Conservation (phyloP, 2,797 vertebrate species). For the Myiothlypis chrysogaster region DNA sequence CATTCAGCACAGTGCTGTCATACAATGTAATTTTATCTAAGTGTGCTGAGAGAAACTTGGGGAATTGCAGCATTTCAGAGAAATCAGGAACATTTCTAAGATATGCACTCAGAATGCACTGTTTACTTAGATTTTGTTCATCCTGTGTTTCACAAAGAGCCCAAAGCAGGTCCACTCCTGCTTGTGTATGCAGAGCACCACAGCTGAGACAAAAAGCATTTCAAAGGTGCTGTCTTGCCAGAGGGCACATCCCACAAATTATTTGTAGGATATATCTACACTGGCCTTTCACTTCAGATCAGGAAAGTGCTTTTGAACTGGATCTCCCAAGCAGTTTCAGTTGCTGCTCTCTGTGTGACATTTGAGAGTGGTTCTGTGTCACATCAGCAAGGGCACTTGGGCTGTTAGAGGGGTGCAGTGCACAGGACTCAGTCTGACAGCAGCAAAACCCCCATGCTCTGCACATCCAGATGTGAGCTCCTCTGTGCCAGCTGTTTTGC, state of each 20-base stretch:
- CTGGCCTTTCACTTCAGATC: neutral
- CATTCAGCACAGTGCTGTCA: neutral
- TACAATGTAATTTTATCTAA: neutral
- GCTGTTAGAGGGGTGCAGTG: neutral
- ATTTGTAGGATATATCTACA: neutral
- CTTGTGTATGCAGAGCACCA: neutral
- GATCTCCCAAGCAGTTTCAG: neutral
- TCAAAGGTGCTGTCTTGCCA: neutral
- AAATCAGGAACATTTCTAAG: neutral
- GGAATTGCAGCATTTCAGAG: neutral
- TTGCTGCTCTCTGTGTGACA: neutral
- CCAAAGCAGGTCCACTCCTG: neutral
- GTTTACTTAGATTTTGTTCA: neutral
- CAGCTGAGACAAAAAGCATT: neutral
- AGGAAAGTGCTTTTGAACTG: neutral
- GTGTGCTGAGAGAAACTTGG: neutral
- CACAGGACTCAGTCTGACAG: rapidly evolving
- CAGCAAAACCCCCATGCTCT: neutral
- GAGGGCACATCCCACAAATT: neutral
- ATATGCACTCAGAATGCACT: neutral
- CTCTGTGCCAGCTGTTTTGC: neutral
- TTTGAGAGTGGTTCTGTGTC: neutral
- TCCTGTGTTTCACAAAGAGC: neutral
- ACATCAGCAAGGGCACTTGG: rapidly evolving
- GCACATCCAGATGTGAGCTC: neutral